phyloP scores from a whole-genome alignment of 2,797 vertebrate species.

The Pangasius sanitwongsei region DNA sequence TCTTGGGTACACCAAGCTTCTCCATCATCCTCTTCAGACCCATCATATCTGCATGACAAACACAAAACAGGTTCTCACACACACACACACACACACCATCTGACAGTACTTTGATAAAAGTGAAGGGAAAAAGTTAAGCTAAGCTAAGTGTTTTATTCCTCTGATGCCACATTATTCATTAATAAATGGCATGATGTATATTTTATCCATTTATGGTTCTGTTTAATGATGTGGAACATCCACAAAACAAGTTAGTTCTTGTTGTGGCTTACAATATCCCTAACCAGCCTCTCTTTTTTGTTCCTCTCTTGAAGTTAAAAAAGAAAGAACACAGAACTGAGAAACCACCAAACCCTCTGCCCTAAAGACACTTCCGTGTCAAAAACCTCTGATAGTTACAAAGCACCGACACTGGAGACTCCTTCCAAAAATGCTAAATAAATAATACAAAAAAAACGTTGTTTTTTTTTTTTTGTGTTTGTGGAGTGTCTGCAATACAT shows the following conservation, averaged over 20 bases:
- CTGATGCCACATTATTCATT: background rate
- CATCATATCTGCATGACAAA: slow-evolving; percentile 85
- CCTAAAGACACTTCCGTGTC: background rate
- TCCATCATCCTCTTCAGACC: slow-evolving; percentile 98
- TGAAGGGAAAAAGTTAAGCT: background rate
- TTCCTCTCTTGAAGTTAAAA: slow-evolving; percentile 10
- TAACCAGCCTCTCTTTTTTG: background rate
- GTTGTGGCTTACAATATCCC: background rate
- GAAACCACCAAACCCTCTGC: background rate
- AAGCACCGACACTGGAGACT: background rate
- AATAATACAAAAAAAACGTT: too few relatives aligned
- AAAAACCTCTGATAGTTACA: background rate
- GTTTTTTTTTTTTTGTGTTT: background rate
- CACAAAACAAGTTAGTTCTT: background rate
- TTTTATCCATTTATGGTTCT: background rate
- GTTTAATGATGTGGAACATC: background rate
- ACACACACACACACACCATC: background rate
- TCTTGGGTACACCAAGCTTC: slow-evolving; percentile 95
- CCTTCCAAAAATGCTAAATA: background rate
- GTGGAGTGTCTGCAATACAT: background rate
- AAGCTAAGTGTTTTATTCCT: background rate
- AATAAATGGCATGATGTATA: background rate
- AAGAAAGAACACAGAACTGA: background rate
- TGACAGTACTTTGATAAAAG: background rate
- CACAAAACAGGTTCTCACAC: background rate